Conservation (phyloP, 2,113 vertebrate species). For the Ciconia boyciana region DNA sequence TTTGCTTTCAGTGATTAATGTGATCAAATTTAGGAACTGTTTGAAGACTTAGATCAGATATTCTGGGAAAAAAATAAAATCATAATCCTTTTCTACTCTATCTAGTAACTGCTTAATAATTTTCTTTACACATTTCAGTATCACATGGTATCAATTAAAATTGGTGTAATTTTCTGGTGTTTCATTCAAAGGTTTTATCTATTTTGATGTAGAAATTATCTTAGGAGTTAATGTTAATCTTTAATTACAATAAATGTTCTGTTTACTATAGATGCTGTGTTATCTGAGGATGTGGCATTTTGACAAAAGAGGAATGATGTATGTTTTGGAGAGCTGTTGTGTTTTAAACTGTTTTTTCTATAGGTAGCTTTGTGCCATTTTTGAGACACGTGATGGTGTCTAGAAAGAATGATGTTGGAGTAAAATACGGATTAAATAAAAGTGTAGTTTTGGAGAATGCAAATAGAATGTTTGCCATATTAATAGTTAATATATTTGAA, state of each 20-base stretch:
- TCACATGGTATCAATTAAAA: neutral
- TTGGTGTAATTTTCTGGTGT: neutral
- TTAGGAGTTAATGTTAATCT: neutral
- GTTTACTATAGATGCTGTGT: neutral
- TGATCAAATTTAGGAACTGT: neutral
- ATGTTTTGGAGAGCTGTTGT: neutral
- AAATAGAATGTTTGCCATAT: neutral
- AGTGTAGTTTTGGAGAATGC: neutral
- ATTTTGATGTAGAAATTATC: neutral
- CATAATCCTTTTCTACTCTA: neutral
- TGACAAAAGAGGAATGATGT: neutral
- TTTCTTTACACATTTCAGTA: neutral
- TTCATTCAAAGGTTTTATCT: neutral
- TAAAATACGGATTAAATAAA: neutral
- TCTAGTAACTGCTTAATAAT: neutral
- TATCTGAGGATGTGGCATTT: neutral
- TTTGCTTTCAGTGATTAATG: neutral
- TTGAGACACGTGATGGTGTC: neutral
- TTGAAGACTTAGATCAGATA: neutral
- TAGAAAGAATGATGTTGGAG: neutral
- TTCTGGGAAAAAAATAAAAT: neutral
- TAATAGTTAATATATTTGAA: neutral
- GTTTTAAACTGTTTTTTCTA: neutral
- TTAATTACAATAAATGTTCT: neutral
- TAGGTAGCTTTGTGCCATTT: neutral